Conservation (phyloP, 2,888 invertebrate genomes). For the Tetanocera ferruginea region DNA sequence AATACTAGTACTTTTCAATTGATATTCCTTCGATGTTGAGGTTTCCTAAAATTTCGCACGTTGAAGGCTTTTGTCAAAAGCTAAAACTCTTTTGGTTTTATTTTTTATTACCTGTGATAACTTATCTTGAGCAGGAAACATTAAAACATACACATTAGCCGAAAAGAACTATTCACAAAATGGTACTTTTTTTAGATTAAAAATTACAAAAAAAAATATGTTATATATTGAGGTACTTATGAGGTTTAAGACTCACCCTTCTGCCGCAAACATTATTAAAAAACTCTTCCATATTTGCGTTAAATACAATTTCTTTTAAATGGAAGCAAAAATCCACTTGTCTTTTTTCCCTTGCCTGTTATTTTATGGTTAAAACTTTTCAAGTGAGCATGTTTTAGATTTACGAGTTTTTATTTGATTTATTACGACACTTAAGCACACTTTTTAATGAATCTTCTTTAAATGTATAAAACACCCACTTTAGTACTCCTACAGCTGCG, state of each 20-base stretch:
- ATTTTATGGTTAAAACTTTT: no score
- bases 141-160: neutral
- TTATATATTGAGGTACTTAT: no score
- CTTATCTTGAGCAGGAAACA: slow-evolving; percentile 2
- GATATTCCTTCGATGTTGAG: no score
- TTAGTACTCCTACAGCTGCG: no score
- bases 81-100: neutral
- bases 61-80: neutral
- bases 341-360: no score
- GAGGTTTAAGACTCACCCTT: slow-evolving; percentile 60
- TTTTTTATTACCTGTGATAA: neutral
- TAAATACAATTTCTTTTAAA: slow-evolving; percentile 36
- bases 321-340: no score
- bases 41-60: no score
- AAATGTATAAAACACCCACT: no score
- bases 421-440: no score
- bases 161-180: slow-evolving; percentile 13
- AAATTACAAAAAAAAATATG: no score
- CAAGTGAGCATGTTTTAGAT: neutral
- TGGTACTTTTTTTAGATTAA: neutral
- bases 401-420: neutral
- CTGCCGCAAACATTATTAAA: slow-evolving; percentile 48
- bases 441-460: no score
- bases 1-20: neutral
- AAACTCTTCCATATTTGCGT: slow-evolving; percentile 48